Evolutionary conservation across 2,888 invertebrate species (phyloP).

Genomic region (Stenurella melanura): DNA sequence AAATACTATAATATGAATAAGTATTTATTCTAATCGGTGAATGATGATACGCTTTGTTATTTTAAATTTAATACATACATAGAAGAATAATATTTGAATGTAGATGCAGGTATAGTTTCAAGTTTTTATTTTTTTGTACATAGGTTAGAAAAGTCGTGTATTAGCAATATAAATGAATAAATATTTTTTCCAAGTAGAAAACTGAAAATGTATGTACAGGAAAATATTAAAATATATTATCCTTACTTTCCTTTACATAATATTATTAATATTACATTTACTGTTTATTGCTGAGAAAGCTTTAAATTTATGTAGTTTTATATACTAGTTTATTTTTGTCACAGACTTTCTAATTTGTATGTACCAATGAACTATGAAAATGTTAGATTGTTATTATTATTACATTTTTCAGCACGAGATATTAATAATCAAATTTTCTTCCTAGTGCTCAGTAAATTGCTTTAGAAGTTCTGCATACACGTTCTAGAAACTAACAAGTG

Average conservation of each 20-base stretch:
- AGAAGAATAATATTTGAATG: background rate
- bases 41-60: constrained; percentile 2
- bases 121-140: constrained; percentile 62
- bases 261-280: background rate
- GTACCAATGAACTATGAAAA: background rate
- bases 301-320: constrained; percentile 57
- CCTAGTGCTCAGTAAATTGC: background rate
- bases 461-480: too few species aligned
- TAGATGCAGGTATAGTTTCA: constrained; percentile 2
- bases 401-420: background rate
- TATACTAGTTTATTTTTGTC: background rate
- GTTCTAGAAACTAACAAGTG: too few species aligned
- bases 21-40: constrained; percentile 17
- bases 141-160: constrained; percentile 73
- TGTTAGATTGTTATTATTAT: background rate
- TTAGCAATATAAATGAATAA: constrained; percentile 72
- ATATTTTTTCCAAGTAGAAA: constrained; percentile 35
- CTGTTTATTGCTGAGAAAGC: constrained; percentile 58
- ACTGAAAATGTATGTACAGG: constrained; percentile 39
- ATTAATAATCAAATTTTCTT: background rate
- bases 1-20: background rate
- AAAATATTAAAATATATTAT: constrained; percentile 26
- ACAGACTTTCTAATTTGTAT: background rate
- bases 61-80: background rate
- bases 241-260: constrained; percentile 15